These are phyloP conservation scores for Pygmarrhopalites habei DNA, from an alignment of 1,140 invertebrate genomes.

Conservation along the genomic window DNA sequence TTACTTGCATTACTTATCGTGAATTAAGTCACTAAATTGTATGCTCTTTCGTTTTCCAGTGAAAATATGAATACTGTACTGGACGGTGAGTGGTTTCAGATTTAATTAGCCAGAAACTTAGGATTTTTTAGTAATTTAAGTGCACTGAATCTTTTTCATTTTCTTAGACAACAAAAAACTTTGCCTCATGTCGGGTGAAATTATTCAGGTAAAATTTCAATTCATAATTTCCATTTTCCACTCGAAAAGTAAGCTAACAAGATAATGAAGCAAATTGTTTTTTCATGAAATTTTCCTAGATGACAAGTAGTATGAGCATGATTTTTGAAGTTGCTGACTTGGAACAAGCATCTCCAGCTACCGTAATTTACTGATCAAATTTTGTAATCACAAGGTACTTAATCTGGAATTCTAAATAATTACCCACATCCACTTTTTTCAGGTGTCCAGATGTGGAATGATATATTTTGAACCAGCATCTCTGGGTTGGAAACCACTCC, in stretches of 20 bases:
- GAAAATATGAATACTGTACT: too few relatives aligned
- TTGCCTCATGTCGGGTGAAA: slow-evolving; percentile 72
- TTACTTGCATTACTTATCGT: too few relatives aligned
- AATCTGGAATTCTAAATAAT: neutral
- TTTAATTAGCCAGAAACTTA: neutral
- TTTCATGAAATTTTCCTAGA: too few relatives aligned
- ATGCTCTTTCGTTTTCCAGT: neutral
- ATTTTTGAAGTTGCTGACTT: slow-evolving; percentile 89
- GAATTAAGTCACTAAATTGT: too few relatives aligned
- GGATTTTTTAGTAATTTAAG: too few relatives aligned
- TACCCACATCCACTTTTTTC: neutral
- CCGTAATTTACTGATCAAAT: neutral
- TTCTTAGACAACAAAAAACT: slow-evolving; percentile 75
- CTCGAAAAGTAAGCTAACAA: too few relatives aligned
- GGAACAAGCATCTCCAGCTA: slow-evolving; percentile 50
- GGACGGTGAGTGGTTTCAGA: neutral
- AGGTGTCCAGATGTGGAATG: slow-evolving; percentile 73
- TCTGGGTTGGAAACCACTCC: slow-evolving; percentile 71
- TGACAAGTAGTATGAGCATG: slow-evolving; percentile 78
- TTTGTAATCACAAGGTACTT: neutral
- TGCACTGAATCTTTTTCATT: too few relatives aligned
- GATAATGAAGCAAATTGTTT: too few relatives aligned
- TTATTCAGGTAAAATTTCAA: too few relatives aligned
- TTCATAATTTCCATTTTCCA: too few relatives aligned
- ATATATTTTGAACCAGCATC: slow-evolving; percentile 72